Conservation (phyloP, 2,797 vertebrate species). For the Chelonia mydas region DNA sequence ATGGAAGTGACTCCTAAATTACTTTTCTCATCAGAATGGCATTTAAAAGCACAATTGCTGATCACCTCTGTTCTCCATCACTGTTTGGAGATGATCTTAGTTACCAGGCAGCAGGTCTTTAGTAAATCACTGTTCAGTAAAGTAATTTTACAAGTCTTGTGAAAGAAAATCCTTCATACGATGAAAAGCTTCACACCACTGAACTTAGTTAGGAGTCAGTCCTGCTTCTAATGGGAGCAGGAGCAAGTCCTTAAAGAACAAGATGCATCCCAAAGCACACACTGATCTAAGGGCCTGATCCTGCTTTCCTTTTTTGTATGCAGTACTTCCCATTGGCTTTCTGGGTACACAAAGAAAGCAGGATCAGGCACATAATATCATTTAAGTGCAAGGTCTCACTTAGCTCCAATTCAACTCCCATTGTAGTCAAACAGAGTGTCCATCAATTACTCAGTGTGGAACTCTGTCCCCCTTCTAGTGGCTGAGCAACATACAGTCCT, state of each 20-base stretch:
- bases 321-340: neutral
- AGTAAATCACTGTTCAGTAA: slow-evolving; percentile 57
- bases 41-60: slow-evolving; percentile 47
- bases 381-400: neutral
- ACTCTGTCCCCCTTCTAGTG: neutral
- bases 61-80: slow-evolving; percentile 47
- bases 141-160: slow-evolving; percentile 21
- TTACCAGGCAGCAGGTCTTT: slow-evolving; percentile 27
- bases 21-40: slow-evolving; percentile 40
- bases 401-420: neutral
- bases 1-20: slow-evolving; percentile 32
- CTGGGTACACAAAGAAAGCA: neutral
- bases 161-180: neutral
- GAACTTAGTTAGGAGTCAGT: neutral
- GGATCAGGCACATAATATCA: neutral
- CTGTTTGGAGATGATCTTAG: slow-evolving; percentile 52
- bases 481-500: neutral
- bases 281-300: neutral
- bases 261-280: neutral
- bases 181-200: neutral
- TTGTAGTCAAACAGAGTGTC: neutral
- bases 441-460: neutral
- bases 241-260: neutral
- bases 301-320: neutral
- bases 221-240: neutral